phyloP scores from a whole-genome alignment of 1,140 invertebrate genomes.

The Pachyrhynchus sulphureomaculatus region DNA sequence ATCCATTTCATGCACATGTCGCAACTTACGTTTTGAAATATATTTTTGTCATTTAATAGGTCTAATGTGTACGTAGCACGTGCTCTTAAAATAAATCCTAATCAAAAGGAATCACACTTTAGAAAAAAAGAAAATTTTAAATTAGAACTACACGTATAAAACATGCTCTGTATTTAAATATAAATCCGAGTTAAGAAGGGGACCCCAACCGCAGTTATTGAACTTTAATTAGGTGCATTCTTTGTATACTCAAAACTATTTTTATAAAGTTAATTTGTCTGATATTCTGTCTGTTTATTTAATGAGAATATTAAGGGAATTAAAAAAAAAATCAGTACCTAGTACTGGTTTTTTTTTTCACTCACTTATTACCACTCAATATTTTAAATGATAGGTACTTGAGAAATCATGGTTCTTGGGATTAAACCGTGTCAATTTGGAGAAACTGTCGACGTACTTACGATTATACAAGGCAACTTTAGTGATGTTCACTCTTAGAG shows the following conservation, averaged over 20 bases:
- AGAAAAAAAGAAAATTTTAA: conserved; percentile 26
- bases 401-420: no score
- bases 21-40: not conserved
- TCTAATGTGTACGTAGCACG: conserved; percentile 8
- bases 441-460: no score
- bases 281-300: no score
- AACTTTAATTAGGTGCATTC: conserved; percentile 34
- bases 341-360: no score
- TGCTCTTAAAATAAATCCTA: conserved; percentile 26
- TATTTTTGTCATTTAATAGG: conserved; percentile 25
- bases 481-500: no score
- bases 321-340: no score
- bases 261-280: no score
- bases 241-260: not conserved
- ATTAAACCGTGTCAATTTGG: no score
- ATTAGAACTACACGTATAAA: conserved; percentile 19
- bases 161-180: conserved; percentile 22
- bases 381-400: no score
- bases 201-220: conserved; percentile 23
- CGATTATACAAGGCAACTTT: no score
- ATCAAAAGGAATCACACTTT: conserved; percentile 24
- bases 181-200: conserved; percentile 12
- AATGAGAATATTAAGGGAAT: no score
- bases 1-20: not conserved
- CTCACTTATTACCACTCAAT: no score